Base-by-base conservation (phyloP, 2,797 vertebrate genomes). In the Pseudochaenichthys georgianus region DNA sequence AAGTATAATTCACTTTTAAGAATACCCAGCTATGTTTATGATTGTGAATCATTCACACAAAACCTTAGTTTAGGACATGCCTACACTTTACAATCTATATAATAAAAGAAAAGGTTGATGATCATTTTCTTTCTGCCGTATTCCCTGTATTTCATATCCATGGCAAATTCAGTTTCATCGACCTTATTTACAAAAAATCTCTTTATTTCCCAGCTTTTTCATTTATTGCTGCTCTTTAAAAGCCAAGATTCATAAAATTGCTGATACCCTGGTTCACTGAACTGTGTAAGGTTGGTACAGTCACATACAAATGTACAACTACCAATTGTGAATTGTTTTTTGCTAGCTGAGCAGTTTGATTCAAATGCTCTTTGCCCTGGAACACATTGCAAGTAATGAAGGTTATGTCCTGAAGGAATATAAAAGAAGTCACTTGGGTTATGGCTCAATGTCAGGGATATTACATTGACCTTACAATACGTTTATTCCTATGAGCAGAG, bases 261-360 rank as follows among this genome's bases (percentile, higher is more conserved):
- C 41, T 65, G 58, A 64, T 67, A 46, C 19, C 10, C 66, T 13
- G 31, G 47, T 53, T 66, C 54, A n/a, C 70, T 21, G 58, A 58
- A n/a, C 62, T 64, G 52, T 70, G 65, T 41, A 57, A 47, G 55
- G 17, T 59, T 72, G 62, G 62, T 76, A 68, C 21, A 65, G 52
- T 67, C 59, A 51, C 64, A 81, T 81, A 43, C 70, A 84, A 74
- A 75, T 64, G 8, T 70, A 80, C 57, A 70, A 28, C 9, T 5
- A 50, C 46, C 60, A 51, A 42, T 28, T 75, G 62, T 58, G 55
- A 45, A 61, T 61, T 64, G 41, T 60, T 59, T 68, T 77, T 62
- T 71, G 73, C 54, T 81, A 41, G 28, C 50, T 41, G 64, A 75
- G 67, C 57, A 71, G 31, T 85, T 83, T 73, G 47, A 68, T 70